A percentile compares a stretch with the other conserved stretches of the same genome.
Evolutionary conservation across 2,113 vertebrate genomes (phyloP).

Genomic region (Sceloporus tristichus): DNA sequence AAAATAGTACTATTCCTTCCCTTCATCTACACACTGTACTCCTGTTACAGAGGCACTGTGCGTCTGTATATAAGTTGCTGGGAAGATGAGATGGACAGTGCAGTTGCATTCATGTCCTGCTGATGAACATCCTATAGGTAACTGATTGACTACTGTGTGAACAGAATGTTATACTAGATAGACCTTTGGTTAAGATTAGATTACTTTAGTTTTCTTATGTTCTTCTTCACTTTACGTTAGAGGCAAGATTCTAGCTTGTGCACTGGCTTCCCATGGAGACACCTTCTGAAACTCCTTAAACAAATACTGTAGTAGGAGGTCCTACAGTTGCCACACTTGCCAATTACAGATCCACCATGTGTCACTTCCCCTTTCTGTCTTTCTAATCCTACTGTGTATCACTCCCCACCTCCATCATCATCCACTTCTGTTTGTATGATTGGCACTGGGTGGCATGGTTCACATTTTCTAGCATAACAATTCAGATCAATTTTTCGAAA

Average conservation of each 20-base stretch:
- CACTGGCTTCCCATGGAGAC: neutral
- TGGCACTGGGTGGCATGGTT: neutral
- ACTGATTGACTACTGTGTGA: too few relatives aligned
- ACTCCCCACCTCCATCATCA: neutral
- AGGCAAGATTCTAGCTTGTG: neutral
- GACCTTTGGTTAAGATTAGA: too few relatives aligned
- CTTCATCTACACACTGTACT: too few relatives aligned
- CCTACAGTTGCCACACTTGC: neutral
- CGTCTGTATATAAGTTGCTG: too few relatives aligned
- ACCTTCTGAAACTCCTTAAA: neutral
- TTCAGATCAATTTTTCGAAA: neutral
- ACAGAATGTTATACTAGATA: too few relatives aligned
- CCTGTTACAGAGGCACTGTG: too few relatives aligned
- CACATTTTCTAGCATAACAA: neutral
- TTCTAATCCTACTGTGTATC: neutral
- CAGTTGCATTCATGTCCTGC: too few relatives aligned
- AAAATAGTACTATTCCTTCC: too few relatives aligned
- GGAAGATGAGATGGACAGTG: too few relatives aligned
- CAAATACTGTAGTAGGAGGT: neutral
- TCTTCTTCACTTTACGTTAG: neutral
- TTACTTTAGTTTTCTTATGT: neutral
- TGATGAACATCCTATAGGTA: too few relatives aligned
- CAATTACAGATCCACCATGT: neutral
- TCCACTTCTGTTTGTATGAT: neutral
- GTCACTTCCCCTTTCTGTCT: too few relatives aligned